Evolutionary conservation across 2,113 vertebrate genomes (phyloP).

Genomic region (Daubentonia madagascariensis): DNA sequence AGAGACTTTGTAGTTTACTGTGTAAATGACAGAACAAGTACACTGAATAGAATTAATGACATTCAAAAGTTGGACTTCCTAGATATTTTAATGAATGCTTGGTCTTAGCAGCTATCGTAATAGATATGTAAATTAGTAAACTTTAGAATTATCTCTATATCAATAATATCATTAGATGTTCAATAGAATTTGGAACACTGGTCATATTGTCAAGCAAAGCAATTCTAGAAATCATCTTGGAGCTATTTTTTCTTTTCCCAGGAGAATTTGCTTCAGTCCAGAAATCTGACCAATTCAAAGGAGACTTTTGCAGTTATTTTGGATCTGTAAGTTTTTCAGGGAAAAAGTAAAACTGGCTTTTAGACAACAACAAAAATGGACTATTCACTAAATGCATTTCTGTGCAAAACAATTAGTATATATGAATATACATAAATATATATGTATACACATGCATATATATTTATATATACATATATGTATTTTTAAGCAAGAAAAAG

Average conservation of each 20-base stretch:
- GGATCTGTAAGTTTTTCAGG: background rate
- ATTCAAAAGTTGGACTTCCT: background rate
- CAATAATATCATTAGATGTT: background rate
- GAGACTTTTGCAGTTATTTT: background rate
- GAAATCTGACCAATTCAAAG: background rate
- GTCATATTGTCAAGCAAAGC: background rate
- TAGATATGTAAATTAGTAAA: background rate
- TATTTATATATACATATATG: background rate
- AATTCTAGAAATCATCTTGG: constrained; percentile 3
- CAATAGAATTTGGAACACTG: background rate
- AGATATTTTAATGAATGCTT: constrained; percentile 26
- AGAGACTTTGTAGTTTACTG: background rate
- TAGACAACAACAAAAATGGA: background rate
- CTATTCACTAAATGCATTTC: background rate
- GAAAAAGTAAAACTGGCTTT: background rate
- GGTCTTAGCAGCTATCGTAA: background rate
- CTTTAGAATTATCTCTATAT: background rate
- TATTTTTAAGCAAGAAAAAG: background rate
- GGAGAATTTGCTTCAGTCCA: constrained; percentile 8
- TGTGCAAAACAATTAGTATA: background rate
- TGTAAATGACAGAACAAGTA: background rate
- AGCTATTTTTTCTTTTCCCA: background rate
- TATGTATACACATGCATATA: background rate
- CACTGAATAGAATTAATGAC: constrained; percentile 7
- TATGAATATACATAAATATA: background rate